Percentiles rank a stretch among this genome's conserved stretches.
phyloP scores from a whole-genome alignment of 2,113 vertebrate genomes.

The Aspidoscelis tigris region DNA sequence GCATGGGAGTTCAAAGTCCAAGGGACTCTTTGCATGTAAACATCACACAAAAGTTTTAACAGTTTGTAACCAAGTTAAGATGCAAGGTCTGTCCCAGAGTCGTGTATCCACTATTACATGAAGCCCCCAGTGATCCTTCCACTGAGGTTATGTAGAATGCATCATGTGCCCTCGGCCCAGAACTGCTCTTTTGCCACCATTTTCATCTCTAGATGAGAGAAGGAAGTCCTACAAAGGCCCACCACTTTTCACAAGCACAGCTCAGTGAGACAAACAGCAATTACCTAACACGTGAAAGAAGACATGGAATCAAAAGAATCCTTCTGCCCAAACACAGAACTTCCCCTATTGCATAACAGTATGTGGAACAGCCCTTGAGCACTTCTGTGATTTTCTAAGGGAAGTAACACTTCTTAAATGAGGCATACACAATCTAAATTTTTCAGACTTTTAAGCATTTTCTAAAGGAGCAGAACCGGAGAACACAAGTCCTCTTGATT shows the following conservation, averaged over 20 bases:
- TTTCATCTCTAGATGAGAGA: not conserved
- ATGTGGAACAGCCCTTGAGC: not conserved
- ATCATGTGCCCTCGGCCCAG: too few relatives aligned
- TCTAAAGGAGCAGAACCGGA: not conserved
- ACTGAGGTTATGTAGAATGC: too few relatives aligned
- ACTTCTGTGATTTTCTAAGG: not conserved
- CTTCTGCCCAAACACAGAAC: not conserved
- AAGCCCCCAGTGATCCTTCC: too few relatives aligned
- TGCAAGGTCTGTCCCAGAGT: not conserved
- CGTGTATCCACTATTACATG: not conserved
- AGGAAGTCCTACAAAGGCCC: not conserved
- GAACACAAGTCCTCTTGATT: too few relatives aligned
- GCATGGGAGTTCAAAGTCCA: conserved; percentile 3
- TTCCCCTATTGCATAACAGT: not conserved
- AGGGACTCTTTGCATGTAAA: not conserved
- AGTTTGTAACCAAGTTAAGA: not conserved
- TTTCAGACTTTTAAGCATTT: not conserved
- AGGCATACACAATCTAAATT: not conserved
- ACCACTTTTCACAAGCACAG: not conserved
- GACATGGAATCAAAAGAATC: too few relatives aligned
- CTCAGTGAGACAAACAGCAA: not conserved
- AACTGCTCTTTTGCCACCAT: too few relatives aligned
- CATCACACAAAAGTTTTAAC: not conserved
- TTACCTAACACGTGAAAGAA: not conserved
- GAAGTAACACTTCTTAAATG: not conserved